Evolutionary conservation across 2,113 vertebrate species (phyloP).

Genomic region (Phyllostomus discolor): DNA sequence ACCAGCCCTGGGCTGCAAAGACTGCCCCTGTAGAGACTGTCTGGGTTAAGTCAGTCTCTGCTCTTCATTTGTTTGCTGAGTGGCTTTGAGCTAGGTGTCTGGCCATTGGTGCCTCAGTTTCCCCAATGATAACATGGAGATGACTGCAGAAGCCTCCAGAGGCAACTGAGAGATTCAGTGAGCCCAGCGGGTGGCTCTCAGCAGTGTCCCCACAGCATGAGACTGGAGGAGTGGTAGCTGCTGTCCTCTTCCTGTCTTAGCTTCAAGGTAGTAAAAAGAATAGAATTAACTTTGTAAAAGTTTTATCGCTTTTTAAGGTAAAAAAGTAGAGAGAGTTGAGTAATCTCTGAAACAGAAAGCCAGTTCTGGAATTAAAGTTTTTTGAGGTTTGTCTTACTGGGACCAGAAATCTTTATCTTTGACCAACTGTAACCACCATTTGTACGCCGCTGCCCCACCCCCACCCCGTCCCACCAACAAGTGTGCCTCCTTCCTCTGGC

Average conservation of each 20-base stretch:
- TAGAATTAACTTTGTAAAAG: background rate
- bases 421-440: background rate
- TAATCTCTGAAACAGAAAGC: constrained; percentile 35
- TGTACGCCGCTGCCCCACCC: no score
- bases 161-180: background rate
- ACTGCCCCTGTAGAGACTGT: background rate
- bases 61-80: background rate
- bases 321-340: background rate
- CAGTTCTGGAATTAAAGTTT: background rate
- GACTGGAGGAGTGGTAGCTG: background rate
- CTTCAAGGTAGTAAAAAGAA: background rate
- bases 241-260: background rate
- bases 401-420: background rate
- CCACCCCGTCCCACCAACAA: accelerated
- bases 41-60: background rate
- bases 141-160: background rate
- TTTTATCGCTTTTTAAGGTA: background rate
- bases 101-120: background rate
- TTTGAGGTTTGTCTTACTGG: background rate
- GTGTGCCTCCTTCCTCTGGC: accelerated
- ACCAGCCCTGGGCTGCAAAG: background rate
- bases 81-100: background rate
- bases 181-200: background rate
- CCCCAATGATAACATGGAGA: background rate
- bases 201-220: background rate